These are phyloP conservation scores for Synanceia verrucosa DNA, from an alignment of 2,797 vertebrate species.

Conservation along the genomic window DNA sequence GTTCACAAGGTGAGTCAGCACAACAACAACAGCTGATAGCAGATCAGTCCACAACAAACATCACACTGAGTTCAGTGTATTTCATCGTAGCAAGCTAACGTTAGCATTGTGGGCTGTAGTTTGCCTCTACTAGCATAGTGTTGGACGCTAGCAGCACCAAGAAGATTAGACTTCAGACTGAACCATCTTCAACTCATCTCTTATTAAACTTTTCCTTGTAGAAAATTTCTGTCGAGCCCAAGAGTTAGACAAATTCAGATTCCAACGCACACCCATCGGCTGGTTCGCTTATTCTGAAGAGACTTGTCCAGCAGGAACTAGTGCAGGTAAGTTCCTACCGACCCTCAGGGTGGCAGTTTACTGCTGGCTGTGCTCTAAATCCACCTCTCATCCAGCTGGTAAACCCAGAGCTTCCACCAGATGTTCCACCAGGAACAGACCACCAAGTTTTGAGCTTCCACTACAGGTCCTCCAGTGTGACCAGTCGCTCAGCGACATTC, in stretches of 20 bases:
- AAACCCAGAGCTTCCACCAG: constrained; percentile 19
- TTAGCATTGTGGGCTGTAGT: too few species aligned
- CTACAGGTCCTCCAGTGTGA: constrained; percentile 3
- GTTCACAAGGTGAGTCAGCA: constrained; percentile 34
- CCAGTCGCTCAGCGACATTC: constrained; percentile 30
- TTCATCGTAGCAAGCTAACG: too few species aligned
- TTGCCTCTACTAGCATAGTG: too few species aligned
- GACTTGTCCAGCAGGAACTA: constrained; percentile 1
- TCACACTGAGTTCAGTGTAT: too few species aligned
- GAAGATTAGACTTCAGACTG: too few species aligned
- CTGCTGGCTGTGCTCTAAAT: too few species aligned
- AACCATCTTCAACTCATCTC: not conserved
- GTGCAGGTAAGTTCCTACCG: constrained; percentile 37
- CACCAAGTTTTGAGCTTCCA: not conserved
- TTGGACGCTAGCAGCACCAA: too few species aligned
- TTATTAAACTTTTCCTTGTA: constrained; percentile 9
- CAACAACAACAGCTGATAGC: too few species aligned
- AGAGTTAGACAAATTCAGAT: not conserved
- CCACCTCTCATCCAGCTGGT: constrained; percentile 21
- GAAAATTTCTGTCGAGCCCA: constrained; percentile 50
- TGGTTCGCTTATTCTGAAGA: constrained; percentile 62
- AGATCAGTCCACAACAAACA: too few species aligned
- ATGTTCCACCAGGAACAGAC: not conserved
- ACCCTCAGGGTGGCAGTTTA: too few species aligned
- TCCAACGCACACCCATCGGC: constrained; percentile 36